Percentiles rank a stretch among this genome's conserved stretches.
Conservation (phyloP, 1,140 invertebrate species). For the Zaprionus ornatus region DNA sequence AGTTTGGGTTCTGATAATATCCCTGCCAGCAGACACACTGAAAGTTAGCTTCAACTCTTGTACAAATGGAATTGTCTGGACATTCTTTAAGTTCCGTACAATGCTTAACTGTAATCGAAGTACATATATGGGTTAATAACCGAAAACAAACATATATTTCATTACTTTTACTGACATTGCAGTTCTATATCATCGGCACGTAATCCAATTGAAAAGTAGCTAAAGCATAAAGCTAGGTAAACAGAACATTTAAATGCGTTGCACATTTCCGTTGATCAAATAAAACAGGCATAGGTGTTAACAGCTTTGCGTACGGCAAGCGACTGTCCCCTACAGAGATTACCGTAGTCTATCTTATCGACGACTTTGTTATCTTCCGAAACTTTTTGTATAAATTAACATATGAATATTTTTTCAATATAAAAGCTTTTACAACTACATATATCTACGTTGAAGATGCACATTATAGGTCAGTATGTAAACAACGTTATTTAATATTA, state of each 20-base stretch:
- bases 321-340: slow-evolving; percentile 18
- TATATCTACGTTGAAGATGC: neutral
- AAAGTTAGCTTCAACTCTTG: slow-evolving; percentile 10
- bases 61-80: slow-evolving; percentile 36
- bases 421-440: neutral
- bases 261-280: slow-evolving; percentile 32
- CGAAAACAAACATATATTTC: neutral
- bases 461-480: neutral
- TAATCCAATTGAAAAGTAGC: slow-evolving; percentile 13
- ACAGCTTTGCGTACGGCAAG: slow-evolving; percentile 4
- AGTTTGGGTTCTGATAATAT: slow-evolving; percentile 21
- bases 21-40: slow-evolving; percentile 43
- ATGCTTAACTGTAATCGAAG: slow-evolving; percentile 24
- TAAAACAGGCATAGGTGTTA: slow-evolving; percentile 18
- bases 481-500: neutral
- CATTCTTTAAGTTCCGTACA: slow-evolving; percentile 27
- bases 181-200: neutral
- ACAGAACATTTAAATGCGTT: slow-evolving; percentile 30
- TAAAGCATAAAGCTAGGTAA: slow-evolving; percentile 15
- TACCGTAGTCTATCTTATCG: slow-evolving; percentile 33
- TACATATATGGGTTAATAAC: neutral
- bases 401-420: neutral
- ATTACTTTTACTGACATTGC: slow-evolving; percentile 22
- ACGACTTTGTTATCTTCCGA: slow-evolving; percentile 14
- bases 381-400: neutral